phyloP scores from a whole-genome alignment of 2,797 vertebrate genomes.

The Syngnathus acus region DNA sequence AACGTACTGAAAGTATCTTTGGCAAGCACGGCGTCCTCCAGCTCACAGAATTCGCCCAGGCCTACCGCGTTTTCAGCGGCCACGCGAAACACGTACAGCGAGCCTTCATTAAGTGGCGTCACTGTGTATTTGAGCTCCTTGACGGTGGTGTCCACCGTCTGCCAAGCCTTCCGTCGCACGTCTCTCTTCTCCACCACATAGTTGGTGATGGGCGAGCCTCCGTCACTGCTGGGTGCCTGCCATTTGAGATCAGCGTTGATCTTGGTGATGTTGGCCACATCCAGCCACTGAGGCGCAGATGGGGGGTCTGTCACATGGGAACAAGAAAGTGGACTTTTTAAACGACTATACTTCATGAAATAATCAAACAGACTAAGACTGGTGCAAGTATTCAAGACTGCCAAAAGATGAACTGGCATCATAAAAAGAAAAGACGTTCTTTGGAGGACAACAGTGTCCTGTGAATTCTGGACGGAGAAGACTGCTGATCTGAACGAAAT shows the following conservation, averaged over 20 bases:
- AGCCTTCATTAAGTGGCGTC: conserved; percentile 89
- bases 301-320: conserved; percentile 74
- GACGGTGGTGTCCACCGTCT: conserved; percentile 89
- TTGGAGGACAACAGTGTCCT: too few species aligned
- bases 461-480: too few species aligned
- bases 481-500: too few species aligned
- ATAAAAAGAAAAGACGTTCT: too few species aligned
- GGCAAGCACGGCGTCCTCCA: conserved; percentile 92
- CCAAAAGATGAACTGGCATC: background rate
- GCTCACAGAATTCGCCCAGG: conserved; percentile 87
- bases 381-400: background rate
- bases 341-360: background rate
- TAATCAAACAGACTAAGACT: background rate
- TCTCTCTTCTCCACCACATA: conserved; percentile 98
- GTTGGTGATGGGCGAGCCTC: conserved; percentile 95
- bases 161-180: conserved; percentile 92
- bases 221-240: conserved; percentile 88
- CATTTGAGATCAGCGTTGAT: conserved; percentile 88
- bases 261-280: conserved; percentile 93
- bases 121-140: conserved; percentile 93
- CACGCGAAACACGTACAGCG: conserved; percentile 92
- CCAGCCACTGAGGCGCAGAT: conserved; percentile 90
- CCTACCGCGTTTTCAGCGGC: conserved; percentile 92
- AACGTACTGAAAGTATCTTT: conserved; percentile 97
- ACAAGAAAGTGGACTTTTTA: background rate